Evolutionary conservation across 2,888 invertebrate species (phyloP), one percentile per base, ranked within the genome.

Genomic region (Petrolisthes manimaculis): DNA sequence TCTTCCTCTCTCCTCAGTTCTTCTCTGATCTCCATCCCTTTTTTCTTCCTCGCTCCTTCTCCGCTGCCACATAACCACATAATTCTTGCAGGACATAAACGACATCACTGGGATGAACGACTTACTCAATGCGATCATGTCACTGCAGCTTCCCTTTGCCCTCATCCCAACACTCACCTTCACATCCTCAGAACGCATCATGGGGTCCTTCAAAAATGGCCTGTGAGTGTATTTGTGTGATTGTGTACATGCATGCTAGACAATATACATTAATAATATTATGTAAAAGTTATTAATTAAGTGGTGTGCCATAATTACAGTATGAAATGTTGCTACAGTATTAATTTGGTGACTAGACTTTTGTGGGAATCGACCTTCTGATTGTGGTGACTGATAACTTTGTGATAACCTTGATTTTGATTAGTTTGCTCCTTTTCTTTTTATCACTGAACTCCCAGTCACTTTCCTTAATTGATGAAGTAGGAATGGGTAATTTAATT

Each of bases 151-250:
- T 91, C 97, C 97, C 0, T 97, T 97, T 93, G 97, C 97, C 0
- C 95, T 96, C 4, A 94, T 97, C 89, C 97, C 97, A 6, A 96
- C 96, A 0, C 95, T 97, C 88, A 97, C 97, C 0, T 97, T 97
- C 92, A 97, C 97, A 0, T 96, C 96, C 86, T 96, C 96, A 91
- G 93, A 93, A 4, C 94, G 95, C 79, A 95, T 97, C 79, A 97
- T 97, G 97, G 96, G 96, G 67, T 95, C 96, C 92, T 97, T 97
- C 93, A 95, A 94, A 61, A 97, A 96, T 93, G 96, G 96, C 93
- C 92, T 95, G 96, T 96, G 93, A 94, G 95, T 94, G 75, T 75
- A 24, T 21, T 24, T 75, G 12, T 75, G 61, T 18, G 18, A 14
- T 61, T 61, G 61, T 61, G 61, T 61, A 61, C 37, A 37, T 37